phyloP scores from a whole-genome alignment of 2,888 invertebrate species.

The Amiota mariae region DNA sequence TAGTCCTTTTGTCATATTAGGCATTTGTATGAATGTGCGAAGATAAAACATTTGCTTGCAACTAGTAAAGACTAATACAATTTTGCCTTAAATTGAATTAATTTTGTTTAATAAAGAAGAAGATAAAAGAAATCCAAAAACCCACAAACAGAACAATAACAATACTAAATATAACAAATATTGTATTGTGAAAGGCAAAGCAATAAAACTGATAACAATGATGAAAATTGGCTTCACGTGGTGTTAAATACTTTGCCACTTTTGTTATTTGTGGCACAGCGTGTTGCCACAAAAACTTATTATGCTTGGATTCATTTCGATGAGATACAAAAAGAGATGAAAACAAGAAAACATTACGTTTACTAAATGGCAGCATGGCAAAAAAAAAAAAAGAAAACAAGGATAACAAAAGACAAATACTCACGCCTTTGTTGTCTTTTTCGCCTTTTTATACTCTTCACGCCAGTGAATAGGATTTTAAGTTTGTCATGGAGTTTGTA shows the following conservation, averaged over 20 bases:
- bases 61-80: no score
- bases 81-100: background rate
- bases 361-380: background rate
- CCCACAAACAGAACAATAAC: background rate
- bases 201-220: constrained; percentile 47
- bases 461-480: no score
- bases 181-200: background rate
- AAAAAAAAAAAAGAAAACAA: no score
- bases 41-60: background rate
- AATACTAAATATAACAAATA: background rate
- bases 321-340: no score
- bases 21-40: background rate
- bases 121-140: no score
- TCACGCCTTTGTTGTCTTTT: background rate
- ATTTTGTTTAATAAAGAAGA: no score
- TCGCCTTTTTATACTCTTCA: no score
- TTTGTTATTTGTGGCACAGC: background rate
- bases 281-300: constrained; percentile 9
- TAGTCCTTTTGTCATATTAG: background rate
- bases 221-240: constrained; percentile 55
- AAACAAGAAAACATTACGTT: no score
- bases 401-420: background rate
- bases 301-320: background rate
- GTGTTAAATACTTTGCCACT: constrained; percentile 43
- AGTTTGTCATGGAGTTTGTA: no score